phyloP scores from a whole-genome alignment of 53 echinoderm and acorn worm genomes.

The Patiria pectinifera region DNA sequence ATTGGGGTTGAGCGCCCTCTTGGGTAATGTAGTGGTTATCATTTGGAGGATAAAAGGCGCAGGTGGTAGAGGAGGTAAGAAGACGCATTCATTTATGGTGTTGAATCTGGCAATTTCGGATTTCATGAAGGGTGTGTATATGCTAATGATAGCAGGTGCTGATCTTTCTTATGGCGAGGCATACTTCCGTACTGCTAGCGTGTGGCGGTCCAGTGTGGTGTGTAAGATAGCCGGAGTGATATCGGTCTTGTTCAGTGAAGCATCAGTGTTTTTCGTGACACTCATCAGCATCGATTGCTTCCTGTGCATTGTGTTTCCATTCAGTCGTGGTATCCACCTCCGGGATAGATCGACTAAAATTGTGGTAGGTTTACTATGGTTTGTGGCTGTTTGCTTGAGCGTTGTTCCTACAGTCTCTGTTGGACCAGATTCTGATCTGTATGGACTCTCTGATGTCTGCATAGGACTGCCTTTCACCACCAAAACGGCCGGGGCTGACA shows the following conservation, averaged over 20 bases:
- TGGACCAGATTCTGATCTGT: conserved; percentile 17
- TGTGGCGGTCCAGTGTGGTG: conserved; percentile 44
- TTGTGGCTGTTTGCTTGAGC: conserved; percentile 22
- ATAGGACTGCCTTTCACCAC: conserved; percentile 33
- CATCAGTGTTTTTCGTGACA: conserved; percentile 67
- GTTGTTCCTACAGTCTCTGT: conserved; percentile 14
- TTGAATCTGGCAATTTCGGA: conserved; percentile 56
- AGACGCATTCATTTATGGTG: conserved; percentile 52
- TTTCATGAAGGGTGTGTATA: conserved; percentile 66
- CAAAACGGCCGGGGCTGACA: background rate
- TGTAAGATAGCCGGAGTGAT: conserved; percentile 62
- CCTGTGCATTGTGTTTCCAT: conserved; percentile 52
- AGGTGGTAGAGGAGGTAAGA: background rate
- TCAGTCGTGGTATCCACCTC: conserved; percentile 41
- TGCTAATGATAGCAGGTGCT: conserved; percentile 60
- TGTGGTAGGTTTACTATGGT: conserved; percentile 12
- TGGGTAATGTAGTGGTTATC: conserved; percentile 52
- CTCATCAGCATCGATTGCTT: conserved; percentile 62
- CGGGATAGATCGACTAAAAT: background rate
- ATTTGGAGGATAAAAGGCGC: conserved; percentile 24
- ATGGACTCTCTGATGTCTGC: conserved; percentile 52
- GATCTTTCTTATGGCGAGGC: conserved; percentile 50
- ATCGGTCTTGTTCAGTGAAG: conserved; percentile 62
- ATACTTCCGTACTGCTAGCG: conserved; percentile 26
- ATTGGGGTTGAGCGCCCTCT: conserved; percentile 50